Percentiles rank a stretch among this genome's conserved stretches.
Conservation (phyloP, 2,797 vertebrate genomes). For the Sebastolobus altivelis region DNA sequence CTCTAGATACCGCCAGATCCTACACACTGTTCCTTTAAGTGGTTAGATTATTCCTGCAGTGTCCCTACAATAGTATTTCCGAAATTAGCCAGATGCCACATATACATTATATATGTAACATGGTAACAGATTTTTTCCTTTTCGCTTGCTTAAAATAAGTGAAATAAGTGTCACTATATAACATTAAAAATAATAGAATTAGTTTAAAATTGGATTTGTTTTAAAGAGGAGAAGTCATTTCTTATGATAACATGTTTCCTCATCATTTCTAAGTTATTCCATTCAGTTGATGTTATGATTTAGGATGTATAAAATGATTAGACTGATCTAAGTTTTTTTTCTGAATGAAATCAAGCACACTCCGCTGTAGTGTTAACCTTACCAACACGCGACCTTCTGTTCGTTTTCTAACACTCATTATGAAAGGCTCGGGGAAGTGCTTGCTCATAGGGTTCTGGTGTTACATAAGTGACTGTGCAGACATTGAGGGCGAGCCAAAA, state of each 20-base stretch:
- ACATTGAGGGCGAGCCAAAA: slow-evolving; percentile 82
- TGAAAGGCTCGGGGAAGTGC: slow-evolving; percentile 51
- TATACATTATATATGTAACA: neutral
- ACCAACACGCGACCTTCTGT: slow-evolving; percentile 53
- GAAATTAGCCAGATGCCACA: neutral
- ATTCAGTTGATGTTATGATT: neutral
- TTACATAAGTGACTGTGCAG: slow-evolving; percentile 81
- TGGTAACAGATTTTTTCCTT: neutral
- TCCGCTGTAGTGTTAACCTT: slow-evolving; percentile 42
- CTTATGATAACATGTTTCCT: neutral
- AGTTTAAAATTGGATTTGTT: neutral
- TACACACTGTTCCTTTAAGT: too few species aligned
- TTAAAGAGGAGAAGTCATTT: neutral
- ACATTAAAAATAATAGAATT: neutral
- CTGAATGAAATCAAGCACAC: slow-evolving; percentile 41
- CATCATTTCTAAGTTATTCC: neutral
- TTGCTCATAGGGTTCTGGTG: slow-evolving; percentile 60
- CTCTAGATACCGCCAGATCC: too few species aligned
- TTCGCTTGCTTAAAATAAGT: neutral
- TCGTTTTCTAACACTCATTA: slow-evolving; percentile 38
- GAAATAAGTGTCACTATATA: neutral
- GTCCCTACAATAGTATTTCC: neutral
- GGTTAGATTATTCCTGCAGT: neutral
- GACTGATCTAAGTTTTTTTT: slow-evolving; percentile 28
- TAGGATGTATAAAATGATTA: slow-evolving; percentile 25